These are phyloP conservation scores for Latrodectus geometricus DNA, from an alignment of 1,140 invertebrate species.

Conservation along the genomic window DNA sequence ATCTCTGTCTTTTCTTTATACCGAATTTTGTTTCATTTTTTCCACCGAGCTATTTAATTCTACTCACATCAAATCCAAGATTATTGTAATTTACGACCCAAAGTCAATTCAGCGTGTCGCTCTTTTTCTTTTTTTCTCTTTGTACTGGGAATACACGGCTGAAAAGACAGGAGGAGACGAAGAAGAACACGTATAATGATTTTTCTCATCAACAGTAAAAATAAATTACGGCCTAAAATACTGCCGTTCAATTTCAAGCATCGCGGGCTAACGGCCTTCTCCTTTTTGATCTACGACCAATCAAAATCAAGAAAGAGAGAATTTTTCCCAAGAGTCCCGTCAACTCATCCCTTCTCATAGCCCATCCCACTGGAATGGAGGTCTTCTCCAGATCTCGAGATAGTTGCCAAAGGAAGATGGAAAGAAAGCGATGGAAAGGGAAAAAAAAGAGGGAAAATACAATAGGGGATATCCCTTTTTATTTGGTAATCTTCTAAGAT, in stretches of 20 bases:
- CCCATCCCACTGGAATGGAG: not conserved
- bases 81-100: not conserved
- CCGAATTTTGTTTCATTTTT: not conserved
- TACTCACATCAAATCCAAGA: not conserved
- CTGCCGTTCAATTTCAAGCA: constrained; percentile 57
- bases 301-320: constrained; percentile 56
- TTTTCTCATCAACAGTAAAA: constrained; percentile 43
- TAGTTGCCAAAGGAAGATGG: constrained; percentile 9
- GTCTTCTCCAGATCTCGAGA: constrained; percentile 9
- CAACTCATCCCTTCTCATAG: constrained; percentile 3
- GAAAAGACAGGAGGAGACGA: not conserved
- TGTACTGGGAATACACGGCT: not conserved
- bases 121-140: not conserved
- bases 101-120: not conserved
- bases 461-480: constrained; percentile 29
- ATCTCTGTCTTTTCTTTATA: too few species aligned
- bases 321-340: constrained; percentile 48
- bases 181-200: not conserved
- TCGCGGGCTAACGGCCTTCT: constrained; percentile 6
- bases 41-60: not conserved
- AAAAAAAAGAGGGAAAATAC: constrained; percentile 30
- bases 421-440: constrained; percentile 11
- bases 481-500: constrained; percentile 49
- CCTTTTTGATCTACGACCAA: constrained; percentile 58
- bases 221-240: constrained; percentile 60